Evolutionary conservation across 2,797 vertebrate genomes (phyloP).

Genomic region (Anableps anableps): DNA sequence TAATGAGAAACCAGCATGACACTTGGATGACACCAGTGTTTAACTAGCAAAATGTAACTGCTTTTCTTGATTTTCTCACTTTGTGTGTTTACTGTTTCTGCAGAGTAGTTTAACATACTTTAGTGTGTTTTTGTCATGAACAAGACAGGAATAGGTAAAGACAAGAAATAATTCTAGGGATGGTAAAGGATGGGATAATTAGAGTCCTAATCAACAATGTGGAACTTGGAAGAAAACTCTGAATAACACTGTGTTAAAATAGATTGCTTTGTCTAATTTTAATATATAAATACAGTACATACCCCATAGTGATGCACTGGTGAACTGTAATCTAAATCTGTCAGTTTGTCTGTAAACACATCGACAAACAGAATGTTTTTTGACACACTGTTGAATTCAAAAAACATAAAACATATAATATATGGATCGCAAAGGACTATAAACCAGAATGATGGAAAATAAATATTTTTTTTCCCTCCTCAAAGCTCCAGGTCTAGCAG

Average conservation of each 20-base stretch:
- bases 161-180: background rate
- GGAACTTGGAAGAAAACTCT: background rate
- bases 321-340: background rate
- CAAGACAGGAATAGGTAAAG: background rate
- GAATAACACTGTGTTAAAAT: background rate
- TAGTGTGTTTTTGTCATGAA: background rate
- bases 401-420: background rate
- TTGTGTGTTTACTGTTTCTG: background rate
- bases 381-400: background rate
- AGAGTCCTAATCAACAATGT: background rate
- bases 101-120: background rate
- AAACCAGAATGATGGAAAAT: background rate
- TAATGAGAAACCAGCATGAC: slow-evolving; percentile 32
- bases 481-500: no score
- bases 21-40: slow-evolving; percentile 13
- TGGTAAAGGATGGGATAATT: background rate
- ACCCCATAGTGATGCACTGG: background rate
- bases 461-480: background rate
- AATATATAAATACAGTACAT: background rate
- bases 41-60: slow-evolving; percentile 11
- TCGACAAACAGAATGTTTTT: background rate
- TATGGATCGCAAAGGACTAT: background rate
- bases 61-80: slow-evolving; percentile 11
- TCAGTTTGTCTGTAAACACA: background rate
- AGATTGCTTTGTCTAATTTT: background rate